A percentile compares a stretch with the other conserved stretches of the same genome.
phyloP scores from a whole-genome alignment of 1,140 invertebrate genomes.

The Teleopsis dalmanni region DNA sequence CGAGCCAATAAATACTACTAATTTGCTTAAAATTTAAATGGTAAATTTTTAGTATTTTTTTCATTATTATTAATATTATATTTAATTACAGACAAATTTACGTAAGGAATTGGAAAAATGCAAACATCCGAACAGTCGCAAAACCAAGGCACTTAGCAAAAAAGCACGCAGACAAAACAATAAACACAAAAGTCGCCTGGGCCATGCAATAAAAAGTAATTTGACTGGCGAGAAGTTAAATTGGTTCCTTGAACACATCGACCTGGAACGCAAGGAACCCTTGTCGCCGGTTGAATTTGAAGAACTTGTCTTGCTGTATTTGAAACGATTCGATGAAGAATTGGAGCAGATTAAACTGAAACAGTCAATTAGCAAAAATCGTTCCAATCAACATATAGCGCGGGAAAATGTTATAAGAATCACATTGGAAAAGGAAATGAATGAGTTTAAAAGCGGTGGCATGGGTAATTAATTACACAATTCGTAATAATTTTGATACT shows the following conservation, averaged over 20 bases:
- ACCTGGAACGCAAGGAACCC: conserved; percentile 46
- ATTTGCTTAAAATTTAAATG: too few species aligned
- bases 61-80: background rate
- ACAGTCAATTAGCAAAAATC: conserved; percentile 63
- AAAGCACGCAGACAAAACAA: conserved; percentile 56
- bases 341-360: conserved; percentile 66
- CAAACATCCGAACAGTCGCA: conserved; percentile 72
- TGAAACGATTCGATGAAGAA: conserved; percentile 65
- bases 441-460: conserved; percentile 65
- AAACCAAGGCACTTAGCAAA: conserved; percentile 60
- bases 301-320: conserved; percentile 50
- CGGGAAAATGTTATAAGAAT: conserved; percentile 66
- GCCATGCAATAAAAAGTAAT: conserved; percentile 59
- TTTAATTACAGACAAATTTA: conserved; percentile 31
- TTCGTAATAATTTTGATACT: background rate
- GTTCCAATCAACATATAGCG: conserved; percentile 59
- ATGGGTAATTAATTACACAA: conserved; percentile 48
- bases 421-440: conserved; percentile 57
- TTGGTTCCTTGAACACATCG: conserved; percentile 60
- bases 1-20: too few species aligned
- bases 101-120: conserved; percentile 51
- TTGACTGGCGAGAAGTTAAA: conserved; percentile 62
- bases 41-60: conserved; percentile 5
- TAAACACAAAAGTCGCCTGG: conserved; percentile 57
- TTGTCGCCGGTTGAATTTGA: conserved; percentile 52